phyloP scores from a whole-genome alignment of 1,140 invertebrate genomes.

The Orchesella cincta region DNA sequence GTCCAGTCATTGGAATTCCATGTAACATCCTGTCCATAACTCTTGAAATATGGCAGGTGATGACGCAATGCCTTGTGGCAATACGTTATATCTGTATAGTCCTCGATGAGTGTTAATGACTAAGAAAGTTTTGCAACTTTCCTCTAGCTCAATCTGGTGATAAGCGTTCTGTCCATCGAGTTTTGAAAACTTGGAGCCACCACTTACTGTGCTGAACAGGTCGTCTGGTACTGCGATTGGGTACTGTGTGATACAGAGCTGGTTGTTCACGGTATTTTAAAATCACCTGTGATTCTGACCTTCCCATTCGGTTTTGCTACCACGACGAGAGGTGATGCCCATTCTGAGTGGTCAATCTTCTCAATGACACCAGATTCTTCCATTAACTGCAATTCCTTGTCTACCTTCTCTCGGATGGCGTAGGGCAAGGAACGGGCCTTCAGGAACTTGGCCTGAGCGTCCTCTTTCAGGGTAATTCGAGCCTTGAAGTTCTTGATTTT shows the following conservation, averaged over 20 bases:
- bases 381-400: conserved; percentile 44
- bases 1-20: conserved; percentile 45
- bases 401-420: conserved; percentile 28
- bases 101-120: conserved; percentile 54
- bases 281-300: conserved; percentile 38
- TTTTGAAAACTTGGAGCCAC: conserved; percentile 51
- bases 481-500: conserved; percentile 25
- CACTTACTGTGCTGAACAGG: conserved; percentile 13
- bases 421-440: conserved; percentile 39
- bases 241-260: conserved; percentile 24
- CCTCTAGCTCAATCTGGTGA: conserved; percentile 55
- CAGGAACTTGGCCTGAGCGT: conserved; percentile 1
- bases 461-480: conserved; percentile 24
- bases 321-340: conserved; percentile 29
- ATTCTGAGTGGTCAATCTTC: conserved; percentile 51
- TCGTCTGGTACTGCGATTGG: conserved; percentile 31
- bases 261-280: conserved; percentile 23
- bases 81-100: conserved; percentile 52
- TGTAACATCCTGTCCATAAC: conserved; percentile 44
- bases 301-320: conserved; percentile 1
- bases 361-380: conserved; percentile 51
- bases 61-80: conserved; percentile 53
- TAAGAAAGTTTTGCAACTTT: conserved; percentile 51
- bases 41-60: conserved; percentile 51
- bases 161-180: conserved; percentile 56